These are phyloP conservation scores for Phylloscopus collybita DNA, from an alignment of 2,797 vertebrate genomes.

Conservation along the genomic window DNA sequence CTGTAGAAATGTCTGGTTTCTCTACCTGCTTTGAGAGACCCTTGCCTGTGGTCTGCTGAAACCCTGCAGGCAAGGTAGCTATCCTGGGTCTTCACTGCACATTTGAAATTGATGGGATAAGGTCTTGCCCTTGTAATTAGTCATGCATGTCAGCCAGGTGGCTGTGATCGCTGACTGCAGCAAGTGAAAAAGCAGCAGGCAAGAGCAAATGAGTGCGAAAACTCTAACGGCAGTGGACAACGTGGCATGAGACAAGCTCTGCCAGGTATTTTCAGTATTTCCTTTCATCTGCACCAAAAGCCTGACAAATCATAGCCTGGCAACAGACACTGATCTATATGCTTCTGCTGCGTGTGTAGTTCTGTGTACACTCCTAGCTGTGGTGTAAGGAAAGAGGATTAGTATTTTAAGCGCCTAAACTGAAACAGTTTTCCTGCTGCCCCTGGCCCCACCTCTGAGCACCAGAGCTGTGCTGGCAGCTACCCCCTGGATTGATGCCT, in stretches of 20 bases:
- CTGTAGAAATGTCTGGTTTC: background rate
- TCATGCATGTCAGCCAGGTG: background rate
- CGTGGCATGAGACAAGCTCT: background rate
- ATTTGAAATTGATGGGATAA: conserved; percentile 15
- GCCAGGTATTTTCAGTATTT: background rate
- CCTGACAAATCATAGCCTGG: background rate
- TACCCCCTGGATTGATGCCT: background rate
- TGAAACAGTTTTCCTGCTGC: background rate
- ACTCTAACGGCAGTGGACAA: background rate
- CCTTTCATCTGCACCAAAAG: background rate
- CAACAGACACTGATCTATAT: background rate
- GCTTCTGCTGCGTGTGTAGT: background rate
- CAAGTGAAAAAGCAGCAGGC: background rate
- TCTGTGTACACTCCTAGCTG: background rate
- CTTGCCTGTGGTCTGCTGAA: background rate
- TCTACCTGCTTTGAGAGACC: background rate
- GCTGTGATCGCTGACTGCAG: background rate
- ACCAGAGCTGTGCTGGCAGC: background rate
- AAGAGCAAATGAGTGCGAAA: background rate
- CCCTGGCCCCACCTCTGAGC: background rate
- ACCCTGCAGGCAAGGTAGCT: background rate
- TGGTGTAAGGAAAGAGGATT: background rate
- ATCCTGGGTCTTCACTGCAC: background rate
- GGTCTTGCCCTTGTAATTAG: background rate
- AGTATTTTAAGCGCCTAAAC: background rate